Base-by-base conservation (phyloP, 2,888 invertebrate genomes). In the Athalia rosae region DNA sequence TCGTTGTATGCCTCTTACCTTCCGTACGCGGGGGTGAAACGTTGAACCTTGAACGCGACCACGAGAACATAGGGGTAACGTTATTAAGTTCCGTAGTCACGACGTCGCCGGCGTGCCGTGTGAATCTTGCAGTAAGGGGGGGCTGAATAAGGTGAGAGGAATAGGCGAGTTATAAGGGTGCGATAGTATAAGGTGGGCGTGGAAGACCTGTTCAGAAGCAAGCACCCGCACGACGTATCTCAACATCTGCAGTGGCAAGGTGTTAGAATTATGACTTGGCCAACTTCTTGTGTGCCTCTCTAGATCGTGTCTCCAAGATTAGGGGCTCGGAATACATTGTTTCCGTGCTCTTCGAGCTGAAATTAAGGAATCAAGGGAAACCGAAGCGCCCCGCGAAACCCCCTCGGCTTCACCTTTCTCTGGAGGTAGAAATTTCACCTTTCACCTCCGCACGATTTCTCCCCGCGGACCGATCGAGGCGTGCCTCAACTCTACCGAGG, bases 251-350 rank as follows among this genome's bases (percentile, higher is more conserved):
- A 82, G 83, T 85, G 82, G 82, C 86, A 84, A 86, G 84, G 84
- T 85, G 82, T 83, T 84, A 85, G 86, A 88, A 87, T 88, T 88
- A 87, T 86, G 83, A 84, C 87, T 84, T 83, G 80, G 76, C 80
- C 81, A 83, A 80, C 79, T 79, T 84, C 83, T 85, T 83, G 67
- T 67, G 67, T 67, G 67, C 67, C 67, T 67, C 28, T 28, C 67
- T 28, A 67, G 67, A 67, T 67, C 67, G 50, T 67, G 67, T 67
- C 67, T 50, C 28, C 28, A n/a, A 67, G 67, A 67, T 67, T 28
- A 67, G 67, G 67, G 28, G 7, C 13, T 28, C 50, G 67, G 53
- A 50, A 53, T 67, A 53, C 67, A 67, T 67, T 67, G 50, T 67
- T 67, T 67, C 53, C 50, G 11, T 50, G 67, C 50, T 15, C 59